phyloP scores from a whole-genome alignment of 1,140 invertebrate species.

The Rhyacophila brunnea region DNA sequence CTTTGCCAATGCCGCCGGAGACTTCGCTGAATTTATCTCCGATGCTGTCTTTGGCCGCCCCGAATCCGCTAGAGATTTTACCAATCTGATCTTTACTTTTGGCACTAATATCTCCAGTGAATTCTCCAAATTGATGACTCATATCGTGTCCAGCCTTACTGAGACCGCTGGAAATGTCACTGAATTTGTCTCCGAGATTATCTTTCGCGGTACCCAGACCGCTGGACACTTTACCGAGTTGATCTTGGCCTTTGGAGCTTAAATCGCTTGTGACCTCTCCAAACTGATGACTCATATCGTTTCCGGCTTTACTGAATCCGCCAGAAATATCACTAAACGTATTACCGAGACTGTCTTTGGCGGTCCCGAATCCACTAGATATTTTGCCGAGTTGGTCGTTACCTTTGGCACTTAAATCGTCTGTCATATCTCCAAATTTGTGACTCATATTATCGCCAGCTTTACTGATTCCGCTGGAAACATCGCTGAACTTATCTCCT shows the following conservation, averaged over 20 bases:
- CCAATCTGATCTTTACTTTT: background rate
- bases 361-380: too few relatives aligned
- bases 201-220: background rate
- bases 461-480: constrained; percentile 1
- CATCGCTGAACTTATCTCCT: constrained; percentile 3
- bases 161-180: background rate
- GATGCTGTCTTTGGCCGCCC: background rate
- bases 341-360: too few relatives aligned
- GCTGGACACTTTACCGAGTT: too few relatives aligned
- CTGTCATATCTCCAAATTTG: background rate
- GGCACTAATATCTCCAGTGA: background rate
- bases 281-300: too few relatives aligned
- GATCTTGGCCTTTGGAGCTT: too few relatives aligned
- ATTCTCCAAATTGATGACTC: background rate
- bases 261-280: too few relatives aligned
- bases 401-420: background rate
- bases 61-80: background rate
- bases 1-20: background rate
- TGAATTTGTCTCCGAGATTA: background rate
- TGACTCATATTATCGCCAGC: constrained; percentile 5
- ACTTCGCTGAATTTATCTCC: too few relatives aligned
- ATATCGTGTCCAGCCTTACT: background rate
- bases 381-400: too few relatives aligned
- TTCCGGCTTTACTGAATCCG: too few relatives aligned
- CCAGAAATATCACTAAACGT: too few relatives aligned